Evolutionary conservation across 2,113 vertebrate genomes (phyloP).

Genomic region (Dasyurus viverrinus): DNA sequence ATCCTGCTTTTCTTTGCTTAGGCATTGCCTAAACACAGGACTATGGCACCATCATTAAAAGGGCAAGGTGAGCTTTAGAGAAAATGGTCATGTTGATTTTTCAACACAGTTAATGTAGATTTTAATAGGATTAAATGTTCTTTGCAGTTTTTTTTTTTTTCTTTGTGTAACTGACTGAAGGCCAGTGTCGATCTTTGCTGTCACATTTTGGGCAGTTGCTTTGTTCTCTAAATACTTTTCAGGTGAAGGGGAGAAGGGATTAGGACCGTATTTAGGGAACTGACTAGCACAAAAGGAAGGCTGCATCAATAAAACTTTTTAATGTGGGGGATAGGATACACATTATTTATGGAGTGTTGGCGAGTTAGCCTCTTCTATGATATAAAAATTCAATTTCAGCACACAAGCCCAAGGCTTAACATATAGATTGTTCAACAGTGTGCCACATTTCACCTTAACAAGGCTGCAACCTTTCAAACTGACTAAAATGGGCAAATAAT

Average conservation of each 20-base stretch:
- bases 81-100: constrained; percentile 55
- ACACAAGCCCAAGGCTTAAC: constrained; percentile 1
- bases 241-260: constrained; percentile 14
- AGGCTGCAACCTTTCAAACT: constrained; percentile 40
- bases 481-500: constrained; percentile 30
- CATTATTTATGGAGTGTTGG: constrained; percentile 21
- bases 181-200: constrained; percentile 1
- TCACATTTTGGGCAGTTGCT: neutral
- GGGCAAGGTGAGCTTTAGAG: constrained; percentile 27
- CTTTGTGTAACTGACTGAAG: constrained; percentile 11
- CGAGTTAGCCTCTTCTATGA: constrained; percentile 40
- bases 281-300: neutral
- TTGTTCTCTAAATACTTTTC: constrained; percentile 15
- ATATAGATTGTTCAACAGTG: neutral
- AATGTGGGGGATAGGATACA: neutral
- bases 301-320: neutral
- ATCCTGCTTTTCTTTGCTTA: constrained; percentile 21
- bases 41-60: constrained; percentile 44
- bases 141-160: neutral
- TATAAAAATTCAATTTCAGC: constrained; percentile 35
- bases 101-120: constrained; percentile 23
- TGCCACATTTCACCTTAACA: constrained; percentile 27
- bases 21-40: constrained; percentile 45
- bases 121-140: constrained; percentile 9
- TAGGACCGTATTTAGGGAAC: neutral